Evolutionary conservation across 2,797 vertebrate species (phyloP).

Genomic region (Phrynocephalus guinanensis): DNA sequence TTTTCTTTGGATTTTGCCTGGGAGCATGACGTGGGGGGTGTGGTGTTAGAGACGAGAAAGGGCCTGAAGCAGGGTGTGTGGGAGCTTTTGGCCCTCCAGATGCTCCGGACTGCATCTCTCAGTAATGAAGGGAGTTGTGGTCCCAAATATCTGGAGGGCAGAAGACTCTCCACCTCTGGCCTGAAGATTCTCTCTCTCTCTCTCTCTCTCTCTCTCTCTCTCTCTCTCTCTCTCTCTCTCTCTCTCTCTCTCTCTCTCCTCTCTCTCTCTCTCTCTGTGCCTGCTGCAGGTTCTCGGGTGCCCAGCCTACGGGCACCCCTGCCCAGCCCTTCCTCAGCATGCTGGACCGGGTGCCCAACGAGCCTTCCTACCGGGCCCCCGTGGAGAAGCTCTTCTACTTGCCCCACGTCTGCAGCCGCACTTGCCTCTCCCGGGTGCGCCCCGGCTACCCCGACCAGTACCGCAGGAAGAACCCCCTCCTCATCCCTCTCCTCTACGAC

Average conservation of each 20-base stretch:
- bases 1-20: no score
- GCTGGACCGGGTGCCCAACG: slow-evolving; percentile 83
- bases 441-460: slow-evolving; percentile 80
- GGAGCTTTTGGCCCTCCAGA: no score
- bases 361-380: slow-evolving; percentile 90
- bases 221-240: not conserved
- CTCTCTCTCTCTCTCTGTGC: not conserved
- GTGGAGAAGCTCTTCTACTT: slow-evolving; percentile 95
- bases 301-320: not conserved
- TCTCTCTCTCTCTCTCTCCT: not conserved
- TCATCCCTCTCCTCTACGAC: slow-evolving; percentile 92
- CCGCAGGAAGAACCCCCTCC: slow-evolving; percentile 91
- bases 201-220: accelerated
- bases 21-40: no score
- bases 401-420: slow-evolving; percentile 85
- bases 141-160: not conserved
- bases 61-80: no score
- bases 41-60: no score
- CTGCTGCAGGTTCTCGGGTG: accelerated
- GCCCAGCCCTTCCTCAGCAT: slow-evolving; percentile 68
- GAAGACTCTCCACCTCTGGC: not conserved
- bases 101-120: no score
- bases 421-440: slow-evolving; percentile 88
- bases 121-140: not conserved
- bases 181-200: not conserved